These are phyloP conservation scores for Nannobrachium achirus DNA, from an alignment of 2,113 vertebrate genomes.

Conservation along the genomic window DNA sequence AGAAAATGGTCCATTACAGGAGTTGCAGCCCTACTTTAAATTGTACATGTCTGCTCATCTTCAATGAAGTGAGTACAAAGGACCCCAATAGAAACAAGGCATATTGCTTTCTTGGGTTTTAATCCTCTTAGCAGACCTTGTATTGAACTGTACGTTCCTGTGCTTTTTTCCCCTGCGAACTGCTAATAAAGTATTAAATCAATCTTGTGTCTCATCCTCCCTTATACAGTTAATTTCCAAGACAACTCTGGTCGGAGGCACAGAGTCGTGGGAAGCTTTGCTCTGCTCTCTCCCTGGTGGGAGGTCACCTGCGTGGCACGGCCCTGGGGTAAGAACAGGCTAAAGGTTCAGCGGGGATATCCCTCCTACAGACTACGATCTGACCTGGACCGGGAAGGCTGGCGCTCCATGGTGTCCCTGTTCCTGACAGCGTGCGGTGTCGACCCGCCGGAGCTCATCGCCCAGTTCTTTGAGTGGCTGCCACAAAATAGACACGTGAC, in stretches of 20 bases:
- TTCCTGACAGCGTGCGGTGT: conserved; percentile 75
- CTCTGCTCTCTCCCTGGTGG: conserved; percentile 83
- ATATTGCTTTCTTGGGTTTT: too few species aligned
- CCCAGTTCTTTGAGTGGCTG: conserved; percentile 73
- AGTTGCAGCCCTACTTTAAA: too few species aligned
- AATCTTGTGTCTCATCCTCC: too few species aligned
- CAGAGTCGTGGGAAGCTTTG: conserved; percentile 78
- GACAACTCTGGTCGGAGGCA: conserved; percentile 56
- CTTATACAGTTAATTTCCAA: conserved; percentile 79
- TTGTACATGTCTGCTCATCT: too few species aligned
- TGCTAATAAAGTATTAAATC: too few species aligned
- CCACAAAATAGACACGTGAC: conserved; percentile 17
- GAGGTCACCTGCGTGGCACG: conserved; percentile 71
- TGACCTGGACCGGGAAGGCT: conserved; percentile 53
- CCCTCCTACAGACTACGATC: conserved; percentile 79
- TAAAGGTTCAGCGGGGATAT: conserved; percentile 57
- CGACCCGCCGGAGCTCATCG: not conserved
- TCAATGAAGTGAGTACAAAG: too few species aligned
- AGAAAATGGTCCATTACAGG: too few species aligned
- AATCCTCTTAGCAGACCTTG: too few species aligned
- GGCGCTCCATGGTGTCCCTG: conserved; percentile 69
- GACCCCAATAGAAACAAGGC: too few species aligned
- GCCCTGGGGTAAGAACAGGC: conserved; percentile 1
- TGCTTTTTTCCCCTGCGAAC: too few species aligned
- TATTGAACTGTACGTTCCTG: too few species aligned